phyloP scores from a whole-genome alignment of 2,888 invertebrate genomes.

The Noctua pronuba region DNA sequence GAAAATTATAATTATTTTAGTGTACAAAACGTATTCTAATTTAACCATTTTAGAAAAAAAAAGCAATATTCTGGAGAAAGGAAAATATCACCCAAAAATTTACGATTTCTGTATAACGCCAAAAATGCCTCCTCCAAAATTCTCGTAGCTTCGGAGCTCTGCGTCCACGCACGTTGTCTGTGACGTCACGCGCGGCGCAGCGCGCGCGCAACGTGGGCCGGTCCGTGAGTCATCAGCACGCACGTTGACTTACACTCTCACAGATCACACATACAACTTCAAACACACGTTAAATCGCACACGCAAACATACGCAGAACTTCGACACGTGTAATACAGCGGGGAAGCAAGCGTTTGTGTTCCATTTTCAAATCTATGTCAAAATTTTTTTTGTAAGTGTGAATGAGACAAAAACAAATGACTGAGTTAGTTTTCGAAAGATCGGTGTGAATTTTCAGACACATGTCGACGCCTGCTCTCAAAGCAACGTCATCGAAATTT shows the following conservation, averaged over 20 bases:
- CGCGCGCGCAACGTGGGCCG: slow-evolving; percentile 66
- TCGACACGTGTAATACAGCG: background rate
- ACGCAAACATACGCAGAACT: slow-evolving; percentile 28
- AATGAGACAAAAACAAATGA: background rate
- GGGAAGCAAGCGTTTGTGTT: background rate
- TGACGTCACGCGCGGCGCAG: slow-evolving; percentile 58
- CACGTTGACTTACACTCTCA: slow-evolving; percentile 63
- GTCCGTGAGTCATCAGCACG: slow-evolving; percentile 61
- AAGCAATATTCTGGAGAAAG: background rate
- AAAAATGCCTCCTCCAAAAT: slow-evolving; percentile 6
- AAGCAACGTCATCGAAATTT: slow-evolving; percentile 15
- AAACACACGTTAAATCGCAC: background rate
- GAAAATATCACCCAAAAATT: background rate
- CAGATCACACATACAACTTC: slow-evolving; percentile 27
- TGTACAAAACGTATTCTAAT: no score
- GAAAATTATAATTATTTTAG: no score
- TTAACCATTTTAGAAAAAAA: background rate
- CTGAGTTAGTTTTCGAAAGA: background rate
- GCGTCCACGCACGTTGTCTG: slow-evolving; percentile 66
- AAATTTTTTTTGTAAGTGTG: background rate
- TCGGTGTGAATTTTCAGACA: slow-evolving; percentile 15
- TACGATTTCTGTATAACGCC: background rate
- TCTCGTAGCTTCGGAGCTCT: slow-evolving; percentile 38
- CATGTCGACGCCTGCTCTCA: slow-evolving; percentile 15
- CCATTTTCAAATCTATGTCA: background rate